Evolutionary conservation across 2,113 vertebrate genomes (phyloP).

Genomic region (Lagenorhynchus albirostris): DNA sequence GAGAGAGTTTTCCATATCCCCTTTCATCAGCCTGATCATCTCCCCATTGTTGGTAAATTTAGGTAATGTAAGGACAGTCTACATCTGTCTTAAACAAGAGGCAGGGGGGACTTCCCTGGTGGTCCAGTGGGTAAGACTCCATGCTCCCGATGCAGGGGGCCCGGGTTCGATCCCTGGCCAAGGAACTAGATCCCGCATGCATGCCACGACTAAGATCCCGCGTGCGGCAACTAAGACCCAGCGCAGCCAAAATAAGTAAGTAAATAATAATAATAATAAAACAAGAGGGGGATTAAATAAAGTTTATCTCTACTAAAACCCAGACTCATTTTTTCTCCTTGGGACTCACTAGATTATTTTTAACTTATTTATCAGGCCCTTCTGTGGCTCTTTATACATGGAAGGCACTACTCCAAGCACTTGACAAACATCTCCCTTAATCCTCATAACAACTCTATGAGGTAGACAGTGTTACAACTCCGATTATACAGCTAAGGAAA

Average conservation of each 20-base stretch:
- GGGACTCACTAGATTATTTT: not conserved
- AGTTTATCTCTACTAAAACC: not conserved
- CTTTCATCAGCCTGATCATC: not conserved
- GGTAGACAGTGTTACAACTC: not conserved
- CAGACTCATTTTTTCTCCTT: not conserved
- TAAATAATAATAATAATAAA: not conserved
- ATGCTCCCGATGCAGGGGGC: no score
- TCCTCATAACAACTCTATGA: not conserved
- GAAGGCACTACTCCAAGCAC: not conserved
- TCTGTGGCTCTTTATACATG: not conserved
- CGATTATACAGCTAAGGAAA: not conserved
- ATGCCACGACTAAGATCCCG: no score
- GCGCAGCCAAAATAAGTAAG: no score
- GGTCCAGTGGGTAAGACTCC: no score
- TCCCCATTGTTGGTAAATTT: not conserved
- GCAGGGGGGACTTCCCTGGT: no score
- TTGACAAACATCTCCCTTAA: not conserved
- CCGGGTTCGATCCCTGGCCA: no score
- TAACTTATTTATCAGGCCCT: not conserved
- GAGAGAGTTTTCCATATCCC: not conserved
- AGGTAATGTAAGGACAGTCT: not conserved
- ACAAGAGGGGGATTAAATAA: not conserved
- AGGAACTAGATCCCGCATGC: no score
- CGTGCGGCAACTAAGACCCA: no score
- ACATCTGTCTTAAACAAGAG: not conserved